Evolutionary conservation across 2,797 vertebrate species (phyloP), one percentile per base, ranked within the genome.

Genomic region (Pseudomugil tenellus): DNA sequence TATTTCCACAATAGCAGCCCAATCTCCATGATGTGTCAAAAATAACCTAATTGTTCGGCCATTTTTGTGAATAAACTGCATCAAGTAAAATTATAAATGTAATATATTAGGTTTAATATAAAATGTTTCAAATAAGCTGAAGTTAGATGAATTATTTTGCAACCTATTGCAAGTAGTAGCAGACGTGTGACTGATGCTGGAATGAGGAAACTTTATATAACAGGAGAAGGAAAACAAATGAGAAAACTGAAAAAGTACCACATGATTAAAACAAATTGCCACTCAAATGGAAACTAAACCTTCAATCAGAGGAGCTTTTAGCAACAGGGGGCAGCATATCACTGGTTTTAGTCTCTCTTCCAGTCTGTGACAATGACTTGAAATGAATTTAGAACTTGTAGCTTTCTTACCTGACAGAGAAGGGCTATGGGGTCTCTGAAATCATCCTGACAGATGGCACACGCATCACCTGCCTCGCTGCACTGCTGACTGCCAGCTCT

Each of bases 401-500:
- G 43, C 13, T 34, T 39, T 6, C 80, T 91, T 87, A 99, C 98
- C 96, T 99, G 97, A 89, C 98, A 99, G 76, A 96, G 88, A 2
- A 99, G 96, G 70, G 96, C 95, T 21, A 98, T 54, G 19, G 98
- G 98, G 5, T 99, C 97, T 89, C 95, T 95, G 93, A 99, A 99
- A 74, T 97, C 96, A 0, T 95, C 93, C 87, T 99, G 98, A 93
- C 98, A 99, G 79, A 99, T 98, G 63, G 97, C 96, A 63, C 98
- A 99, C 88, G 97, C 92, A 12, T 98, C 96, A 0, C 98, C 98
- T 0, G 96, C 97, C 90, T 99, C 97, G 1, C 88, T 96, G 92
- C 97, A 99, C 91, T 98, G 97, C 86, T 99, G 98, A 79, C 91
- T 95, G 32, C 96, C 97, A 34, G 98, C 97, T 74, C 96, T 95